phyloP scores from a whole-genome alignment of 2,113 vertebrate genomes.

The Antechinus flavipes region DNA sequence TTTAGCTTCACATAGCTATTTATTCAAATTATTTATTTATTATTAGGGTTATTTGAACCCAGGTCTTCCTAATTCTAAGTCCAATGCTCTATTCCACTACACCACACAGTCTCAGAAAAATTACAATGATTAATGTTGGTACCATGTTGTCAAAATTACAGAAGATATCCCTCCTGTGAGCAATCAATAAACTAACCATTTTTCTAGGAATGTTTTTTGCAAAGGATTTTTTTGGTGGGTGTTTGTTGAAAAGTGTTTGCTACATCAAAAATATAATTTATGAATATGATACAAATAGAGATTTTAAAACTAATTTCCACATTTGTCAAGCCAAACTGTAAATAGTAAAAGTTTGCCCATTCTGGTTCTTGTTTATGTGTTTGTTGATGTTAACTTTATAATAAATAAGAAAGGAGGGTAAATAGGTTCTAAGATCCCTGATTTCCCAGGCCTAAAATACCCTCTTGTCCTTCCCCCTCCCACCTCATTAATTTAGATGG shows the following conservation, averaged over 20 bases:
- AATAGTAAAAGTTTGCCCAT: neutral
- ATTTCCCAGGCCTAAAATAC: neutral
- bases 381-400: neutral
- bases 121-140: neutral
- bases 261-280: neutral
- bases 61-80: neutral
- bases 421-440: neutral
- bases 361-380: neutral
- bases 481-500: neutral
- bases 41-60: neutral
- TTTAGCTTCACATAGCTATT: neutral
- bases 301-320: neutral
- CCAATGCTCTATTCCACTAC: neutral
- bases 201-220: slow-evolving; percentile 29
- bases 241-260: slow-evolving; percentile 64
- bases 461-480: neutral
- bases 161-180: slow-evolving; percentile 46
- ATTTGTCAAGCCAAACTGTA: neutral
- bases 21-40: too few species aligned
- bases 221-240: slow-evolving; percentile 59
- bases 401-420: neutral
- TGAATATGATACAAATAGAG: neutral
- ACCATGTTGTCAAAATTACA: neutral
- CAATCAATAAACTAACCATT: slow-evolving; percentile 43
- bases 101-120: neutral